Evolutionary conservation across 1,140 invertebrate species (phyloP).

Genomic region (Zaprionus davidi): DNA sequence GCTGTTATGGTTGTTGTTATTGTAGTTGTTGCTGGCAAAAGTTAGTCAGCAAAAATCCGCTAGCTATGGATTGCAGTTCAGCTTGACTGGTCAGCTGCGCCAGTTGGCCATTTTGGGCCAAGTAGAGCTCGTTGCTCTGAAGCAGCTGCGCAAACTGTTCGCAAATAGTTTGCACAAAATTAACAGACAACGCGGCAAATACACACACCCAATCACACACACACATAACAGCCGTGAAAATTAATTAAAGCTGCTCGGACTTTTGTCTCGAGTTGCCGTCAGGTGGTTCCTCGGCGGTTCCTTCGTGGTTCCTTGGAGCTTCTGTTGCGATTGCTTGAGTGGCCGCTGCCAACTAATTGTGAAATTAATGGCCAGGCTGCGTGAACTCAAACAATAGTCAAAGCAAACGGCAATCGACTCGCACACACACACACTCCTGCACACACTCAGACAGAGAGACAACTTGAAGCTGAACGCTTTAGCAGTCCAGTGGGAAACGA

Average conservation of each 20-base stretch:
- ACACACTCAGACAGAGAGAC: neutral
- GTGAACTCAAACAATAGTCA: conserved; percentile 77
- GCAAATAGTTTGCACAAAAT: conserved; percentile 50
- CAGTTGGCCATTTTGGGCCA: conserved; percentile 35
- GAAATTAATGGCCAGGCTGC: conserved; percentile 76
- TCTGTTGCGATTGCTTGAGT: neutral
- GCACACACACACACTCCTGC: neutral
- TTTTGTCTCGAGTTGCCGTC: conserved; percentile 41
- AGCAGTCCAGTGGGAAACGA: conserved; percentile 44
- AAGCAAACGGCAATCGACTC: conserved; percentile 70
- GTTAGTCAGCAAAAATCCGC: conserved; percentile 73
- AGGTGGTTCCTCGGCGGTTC: conserved; percentile 25
- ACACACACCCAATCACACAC: conserved; percentile 7
- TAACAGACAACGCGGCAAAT: conserved; percentile 44
- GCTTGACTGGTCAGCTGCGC: conserved; percentile 37
- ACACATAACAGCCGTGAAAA: conserved; percentile 36
- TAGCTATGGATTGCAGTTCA: neutral
- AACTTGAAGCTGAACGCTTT: conserved; percentile 24
- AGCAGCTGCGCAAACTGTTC: conserved; percentile 37
- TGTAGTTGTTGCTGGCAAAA: conserved; percentile 35
- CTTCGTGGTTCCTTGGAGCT: neutral
- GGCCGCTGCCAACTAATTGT: conserved; percentile 65
- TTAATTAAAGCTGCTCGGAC: conserved; percentile 66
- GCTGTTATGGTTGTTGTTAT: neutral
- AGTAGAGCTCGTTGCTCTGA: neutral